phyloP scores from a whole-genome alignment of 2,888 invertebrate genomes.

The Antheraea yamamai region DNA sequence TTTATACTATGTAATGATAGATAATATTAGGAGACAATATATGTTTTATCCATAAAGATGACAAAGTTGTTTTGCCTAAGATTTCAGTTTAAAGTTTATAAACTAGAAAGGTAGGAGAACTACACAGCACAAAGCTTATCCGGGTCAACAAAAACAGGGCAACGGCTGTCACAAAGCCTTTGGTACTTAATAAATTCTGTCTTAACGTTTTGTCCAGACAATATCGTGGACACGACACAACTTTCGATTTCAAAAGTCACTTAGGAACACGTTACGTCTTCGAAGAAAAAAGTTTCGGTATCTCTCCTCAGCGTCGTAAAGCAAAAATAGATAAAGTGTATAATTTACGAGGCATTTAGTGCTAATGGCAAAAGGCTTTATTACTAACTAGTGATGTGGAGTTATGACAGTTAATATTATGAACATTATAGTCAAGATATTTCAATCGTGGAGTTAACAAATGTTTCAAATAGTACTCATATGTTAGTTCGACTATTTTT shows the following conservation, averaged over 20 bases:
- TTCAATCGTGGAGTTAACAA: background rate
- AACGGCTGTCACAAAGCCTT: constrained; percentile 10
- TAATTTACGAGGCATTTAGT: constrained; percentile 66
- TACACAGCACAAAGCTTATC: background rate
- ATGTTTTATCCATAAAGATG: background rate
- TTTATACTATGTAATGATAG: too few species aligned
- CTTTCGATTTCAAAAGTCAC: constrained; percentile 21
- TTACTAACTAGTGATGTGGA: constrained; percentile 39
- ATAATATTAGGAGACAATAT: background rate
- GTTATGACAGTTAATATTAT: background rate
- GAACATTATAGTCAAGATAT: background rate
- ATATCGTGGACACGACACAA: constrained; percentile 8
- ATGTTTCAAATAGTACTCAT: too few species aligned
- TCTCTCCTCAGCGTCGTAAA: constrained; percentile 32
- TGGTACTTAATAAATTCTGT: constrained; percentile 17
- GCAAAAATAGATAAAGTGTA: constrained; percentile 53
- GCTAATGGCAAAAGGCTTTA: constrained; percentile 62
- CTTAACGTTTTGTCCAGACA: constrained; percentile 15
- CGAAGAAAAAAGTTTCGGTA: constrained; percentile 28
- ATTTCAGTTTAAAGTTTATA: background rate
- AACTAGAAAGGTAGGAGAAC: background rate
- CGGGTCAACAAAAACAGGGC: constrained; percentile 8
- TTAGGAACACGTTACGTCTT: constrained; percentile 24
- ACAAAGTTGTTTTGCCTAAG: background rate
- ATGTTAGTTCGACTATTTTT: too few species aligned